A percentile compares a stretch with the other conserved stretches of the same genome.
Evolutionary conservation across 1,140 invertebrate species (phyloP).

Genomic region (Drosophila pruinosa): DNA sequence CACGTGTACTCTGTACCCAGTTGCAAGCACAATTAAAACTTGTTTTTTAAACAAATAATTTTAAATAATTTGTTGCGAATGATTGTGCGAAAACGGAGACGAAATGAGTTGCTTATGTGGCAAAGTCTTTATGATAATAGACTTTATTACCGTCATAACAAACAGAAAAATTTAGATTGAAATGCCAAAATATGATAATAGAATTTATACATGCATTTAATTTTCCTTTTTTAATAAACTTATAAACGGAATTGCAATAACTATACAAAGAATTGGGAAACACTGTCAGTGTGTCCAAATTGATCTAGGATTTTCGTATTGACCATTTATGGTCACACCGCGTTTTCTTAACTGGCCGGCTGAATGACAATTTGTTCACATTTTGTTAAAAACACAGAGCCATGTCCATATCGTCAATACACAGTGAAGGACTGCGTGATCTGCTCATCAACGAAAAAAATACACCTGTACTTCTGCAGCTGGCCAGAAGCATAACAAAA

Average conservation of each 20-base stretch:
- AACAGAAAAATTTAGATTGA: too few species aligned
- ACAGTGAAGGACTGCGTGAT: constrained; percentile 52
- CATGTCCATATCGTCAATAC: constrained; percentile 53
- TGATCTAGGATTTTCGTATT: background rate
- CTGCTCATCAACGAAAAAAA: constrained; percentile 53
- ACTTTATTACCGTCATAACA: too few species aligned
- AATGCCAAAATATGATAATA: too few species aligned
- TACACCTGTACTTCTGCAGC: constrained; percentile 44
- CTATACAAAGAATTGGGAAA: background rate
- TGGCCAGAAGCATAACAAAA: constrained; percentile 60
- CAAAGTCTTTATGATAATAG: background rate
- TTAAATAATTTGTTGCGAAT: constrained; percentile 47
- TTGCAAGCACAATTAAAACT: constrained; percentile 6
- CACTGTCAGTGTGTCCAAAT: constrained; percentile 11
- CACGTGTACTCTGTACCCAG: constrained; percentile 36
- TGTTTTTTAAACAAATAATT: constrained; percentile 47
- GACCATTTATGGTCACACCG: constrained; percentile 4
- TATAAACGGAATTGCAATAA: background rate
- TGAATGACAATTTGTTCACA: background rate
- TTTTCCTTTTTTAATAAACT: too few species aligned
- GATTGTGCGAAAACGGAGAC: background rate
- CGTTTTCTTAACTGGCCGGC: background rate
- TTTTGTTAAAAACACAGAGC: background rate
- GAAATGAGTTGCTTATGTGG: constrained; percentile 29
- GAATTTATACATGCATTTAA: too few species aligned